Conservation (phyloP, 2,888 invertebrate species). For the Drosophila macrospina region DNA sequence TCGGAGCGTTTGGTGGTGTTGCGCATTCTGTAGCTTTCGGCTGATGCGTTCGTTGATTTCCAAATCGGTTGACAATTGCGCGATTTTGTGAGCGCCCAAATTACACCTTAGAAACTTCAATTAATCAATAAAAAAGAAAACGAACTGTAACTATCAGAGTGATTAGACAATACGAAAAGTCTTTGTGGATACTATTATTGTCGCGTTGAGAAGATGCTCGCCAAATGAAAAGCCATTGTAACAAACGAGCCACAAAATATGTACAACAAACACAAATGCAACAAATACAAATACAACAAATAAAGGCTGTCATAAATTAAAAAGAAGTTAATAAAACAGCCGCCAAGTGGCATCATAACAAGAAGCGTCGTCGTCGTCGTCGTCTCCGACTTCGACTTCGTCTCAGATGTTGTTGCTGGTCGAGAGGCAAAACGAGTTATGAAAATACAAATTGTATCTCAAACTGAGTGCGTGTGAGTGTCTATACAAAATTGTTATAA, state of each 20-base stretch:
- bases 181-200: constrained; percentile 2
- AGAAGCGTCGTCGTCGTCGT: constrained; percentile 41
- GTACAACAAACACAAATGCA: constrained; percentile 22
- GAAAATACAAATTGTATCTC: constrained; percentile 76
- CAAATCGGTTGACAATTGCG: constrained; percentile 43
- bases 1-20: constrained; percentile 75
- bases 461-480: constrained; percentile 48
- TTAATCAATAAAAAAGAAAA: constrained; percentile 66
- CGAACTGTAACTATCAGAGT: constrained; percentile 17
- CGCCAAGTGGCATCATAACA: constrained; percentile 65
- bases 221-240: constrained; percentile 33
- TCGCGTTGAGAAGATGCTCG: constrained; percentile 22
- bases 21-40: constrained; percentile 28
- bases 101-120: constrained; percentile 73
- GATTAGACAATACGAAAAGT: constrained; percentile 4
- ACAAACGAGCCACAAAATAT: constrained; percentile 31
- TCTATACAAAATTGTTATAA: constrained; percentile 59
- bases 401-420: constrained; percentile 13
- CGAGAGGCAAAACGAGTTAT: constrained; percentile 71
- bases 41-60: constrained; percentile 10
- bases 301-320: constrained; percentile 62
- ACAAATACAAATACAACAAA: constrained; percentile 35
- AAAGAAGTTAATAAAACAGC: constrained; percentile 65
- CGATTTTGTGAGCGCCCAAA: constrained; percentile 56
- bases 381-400: constrained; percentile 20